Base-by-base conservation (phyloP, 2,797 vertebrate genomes). In the Channa striata region DNA sequence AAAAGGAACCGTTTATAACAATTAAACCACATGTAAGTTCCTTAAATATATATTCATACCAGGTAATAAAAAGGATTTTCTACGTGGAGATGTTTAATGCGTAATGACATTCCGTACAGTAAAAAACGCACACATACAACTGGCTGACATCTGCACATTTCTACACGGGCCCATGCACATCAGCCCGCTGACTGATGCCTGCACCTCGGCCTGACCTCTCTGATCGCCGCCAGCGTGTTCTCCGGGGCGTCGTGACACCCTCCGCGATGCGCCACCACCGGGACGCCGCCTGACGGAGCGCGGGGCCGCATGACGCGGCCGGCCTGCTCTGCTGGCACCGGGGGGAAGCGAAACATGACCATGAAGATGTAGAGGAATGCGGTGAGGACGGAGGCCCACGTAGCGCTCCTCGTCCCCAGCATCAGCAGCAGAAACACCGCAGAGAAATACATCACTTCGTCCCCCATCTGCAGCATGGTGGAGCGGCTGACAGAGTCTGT, bases 191-290 rank as follows among this genome's bases (percentile, higher is more conserved):
- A 16, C 16, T 12, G 40, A 21, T 34, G 40, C 0, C 25, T 14
- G 23, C 36, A 23, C 6, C 34, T 50, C 50, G 12, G 12, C 42
- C 92, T 87, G 72, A 97, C 97, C 94, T 95, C 93, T 74, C 95
- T 87, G 80, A 98, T 96, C 52, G 97, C 96, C 0, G 92, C 95
- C 78, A 98, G 72, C 3, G 97, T 98, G 93, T 98, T 98, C 91
- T 98, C 97, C 11, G 97, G 97, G 1, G 96, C 97, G 65, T 98
- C 97, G 89, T 97, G 94, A 6, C 93, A 89, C 1, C 95, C 97
- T 19, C 93, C 97, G 39, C 97, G 94, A 82, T 96, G 96, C 57
- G 96, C 97, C 81, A 98, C 93, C 79, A 89, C 93, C 4, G 94
- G 87, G 5, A 94, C 81, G 58, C 86, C 77, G 51, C 79, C 65